Percentiles rank a stretch among this genome's conserved stretches.
Evolutionary conservation across 2,888 invertebrate species (phyloP).

Genomic region (Scaptomyza cyrtandrae): DNA sequence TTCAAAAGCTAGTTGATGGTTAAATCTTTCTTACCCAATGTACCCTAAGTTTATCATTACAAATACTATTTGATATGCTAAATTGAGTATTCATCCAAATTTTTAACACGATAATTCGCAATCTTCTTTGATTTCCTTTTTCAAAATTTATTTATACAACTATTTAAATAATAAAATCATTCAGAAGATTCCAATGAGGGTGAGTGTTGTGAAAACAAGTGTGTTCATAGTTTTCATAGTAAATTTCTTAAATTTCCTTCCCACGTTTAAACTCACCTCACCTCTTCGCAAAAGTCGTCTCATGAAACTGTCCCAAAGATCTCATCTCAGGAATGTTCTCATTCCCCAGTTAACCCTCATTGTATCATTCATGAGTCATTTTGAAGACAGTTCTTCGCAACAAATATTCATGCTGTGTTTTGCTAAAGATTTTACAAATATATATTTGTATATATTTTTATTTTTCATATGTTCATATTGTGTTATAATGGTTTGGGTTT

Average conservation of each 20-base stretch:
- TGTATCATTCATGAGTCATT: conserved; percentile 38
- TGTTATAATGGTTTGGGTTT: conserved; percentile 41
- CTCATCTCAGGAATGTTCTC: conserved; percentile 34
- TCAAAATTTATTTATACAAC: conserved; percentile 52
- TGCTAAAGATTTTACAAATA: conserved; percentile 61
- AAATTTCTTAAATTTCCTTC: conserved; percentile 11
- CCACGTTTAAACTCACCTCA: conserved; percentile 40
- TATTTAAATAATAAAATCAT: conserved; percentile 42
- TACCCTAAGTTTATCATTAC: conserved; percentile 11
- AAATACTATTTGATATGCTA: conserved; percentile 16
- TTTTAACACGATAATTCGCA: conserved; percentile 57
- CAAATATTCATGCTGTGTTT: conserved; percentile 80
- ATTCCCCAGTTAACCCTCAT: conserved; percentile 24
- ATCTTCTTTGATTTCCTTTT: conserved; percentile 62
- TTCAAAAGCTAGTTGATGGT: background rate
- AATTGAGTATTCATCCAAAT: conserved; percentile 44
- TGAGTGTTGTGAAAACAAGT: conserved; percentile 78
- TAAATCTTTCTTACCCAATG: background rate
- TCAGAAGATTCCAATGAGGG: conserved; percentile 84
- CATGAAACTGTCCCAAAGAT: conserved; percentile 19
- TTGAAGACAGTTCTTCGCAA: conserved; percentile 14
- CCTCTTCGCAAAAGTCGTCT: conserved; percentile 27
- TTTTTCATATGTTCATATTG: conserved; percentile 19
- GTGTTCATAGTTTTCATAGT: conserved; percentile 39
- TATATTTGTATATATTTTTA: conserved; percentile 21